These are phyloP conservation scores for Phrynocephalus guinanensis DNA, from an alignment of 2,797 vertebrate genomes.

Conservation along the genomic window DNA sequence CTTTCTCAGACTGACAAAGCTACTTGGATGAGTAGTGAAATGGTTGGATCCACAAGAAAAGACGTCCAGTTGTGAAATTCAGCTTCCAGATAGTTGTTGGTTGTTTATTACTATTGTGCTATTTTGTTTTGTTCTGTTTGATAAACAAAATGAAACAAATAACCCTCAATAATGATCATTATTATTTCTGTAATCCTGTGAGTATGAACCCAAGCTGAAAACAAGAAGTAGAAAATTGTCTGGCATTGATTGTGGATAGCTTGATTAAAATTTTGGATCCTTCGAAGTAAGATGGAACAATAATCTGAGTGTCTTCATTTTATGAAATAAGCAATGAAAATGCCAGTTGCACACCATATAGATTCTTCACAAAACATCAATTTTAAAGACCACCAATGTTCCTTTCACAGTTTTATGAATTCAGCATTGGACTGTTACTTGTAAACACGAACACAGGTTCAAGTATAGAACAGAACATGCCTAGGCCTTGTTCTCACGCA, in stretches of 20 bases:
- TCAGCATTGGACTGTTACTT: slow-evolving; percentile 20
- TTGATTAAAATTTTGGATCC: background rate
- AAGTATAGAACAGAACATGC: slow-evolving; percentile 19
- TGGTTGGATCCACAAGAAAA: too few relatives aligned
- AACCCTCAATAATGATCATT: background rate
- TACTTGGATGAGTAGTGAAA: too few relatives aligned
- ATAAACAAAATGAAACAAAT: background rate
- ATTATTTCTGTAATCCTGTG: background rate
- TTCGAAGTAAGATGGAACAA: background rate
- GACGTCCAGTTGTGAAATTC: too few relatives aligned
- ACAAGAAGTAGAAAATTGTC: background rate
- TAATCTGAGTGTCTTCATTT: background rate
- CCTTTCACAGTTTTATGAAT: background rate
- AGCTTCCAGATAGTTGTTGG: too few relatives aligned
- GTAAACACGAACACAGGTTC: slow-evolving; percentile 7
- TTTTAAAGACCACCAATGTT: background rate
- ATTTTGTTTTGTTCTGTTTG: too few relatives aligned
- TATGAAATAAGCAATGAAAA: background rate
- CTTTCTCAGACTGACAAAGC: too few relatives aligned
- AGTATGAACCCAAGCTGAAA: background rate
- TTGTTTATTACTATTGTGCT: too few relatives aligned
- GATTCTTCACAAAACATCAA: background rate
- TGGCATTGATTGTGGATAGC: too few relatives aligned
- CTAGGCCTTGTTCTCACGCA: slow-evolving; percentile 33
- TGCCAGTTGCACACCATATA: background rate